Percentiles rank a stretch among this genome's conserved stretches.
phyloP scores from a whole-genome alignment of 2,797 vertebrate genomes.

The Takifugu rubripes region DNA sequence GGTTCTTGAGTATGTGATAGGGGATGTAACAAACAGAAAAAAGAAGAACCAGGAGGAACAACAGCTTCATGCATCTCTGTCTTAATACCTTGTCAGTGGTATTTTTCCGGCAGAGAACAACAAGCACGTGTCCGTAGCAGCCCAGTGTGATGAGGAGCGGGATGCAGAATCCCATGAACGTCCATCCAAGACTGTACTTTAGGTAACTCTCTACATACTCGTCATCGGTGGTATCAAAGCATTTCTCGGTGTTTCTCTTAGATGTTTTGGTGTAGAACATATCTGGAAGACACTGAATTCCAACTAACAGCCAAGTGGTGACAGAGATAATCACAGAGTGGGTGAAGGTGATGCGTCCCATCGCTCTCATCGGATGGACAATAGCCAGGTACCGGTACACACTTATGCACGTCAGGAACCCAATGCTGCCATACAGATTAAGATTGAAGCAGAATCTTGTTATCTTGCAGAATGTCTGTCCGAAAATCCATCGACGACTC shows the following conservation, averaged over 20 bases:
- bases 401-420: too few species aligned
- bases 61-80: constrained; percentile 69
- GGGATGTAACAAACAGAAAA: constrained; percentile 82
- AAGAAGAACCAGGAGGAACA: constrained; percentile 71
- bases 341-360: too few species aligned
- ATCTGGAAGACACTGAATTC: constrained; percentile 70
- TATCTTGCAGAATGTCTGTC: too few species aligned
- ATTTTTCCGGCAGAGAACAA: background rate
- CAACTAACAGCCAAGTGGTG: constrained; percentile 72
- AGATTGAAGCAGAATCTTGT: too few species aligned
- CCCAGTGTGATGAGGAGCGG: constrained; percentile 73
- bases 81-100: constrained; percentile 56
- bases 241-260: fast-evolving
- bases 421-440: too few species aligned
- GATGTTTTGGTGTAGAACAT: constrained; percentile 63
- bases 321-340: too few species aligned
- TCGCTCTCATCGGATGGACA: too few species aligned
- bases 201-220: constrained; percentile 45
- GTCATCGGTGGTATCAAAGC: constrained; percentile 60
- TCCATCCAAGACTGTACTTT: constrained; percentile 65
- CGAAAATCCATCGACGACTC: too few species aligned
- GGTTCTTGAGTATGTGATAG: constrained; percentile 75
- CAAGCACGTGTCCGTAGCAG: constrained; percentile 75
- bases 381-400: too few species aligned
- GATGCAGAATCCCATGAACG: constrained; percentile 70